These are phyloP conservation scores for Rhineura floridana DNA, from an alignment of 2,113 vertebrate genomes.

Conservation along the genomic window DNA sequence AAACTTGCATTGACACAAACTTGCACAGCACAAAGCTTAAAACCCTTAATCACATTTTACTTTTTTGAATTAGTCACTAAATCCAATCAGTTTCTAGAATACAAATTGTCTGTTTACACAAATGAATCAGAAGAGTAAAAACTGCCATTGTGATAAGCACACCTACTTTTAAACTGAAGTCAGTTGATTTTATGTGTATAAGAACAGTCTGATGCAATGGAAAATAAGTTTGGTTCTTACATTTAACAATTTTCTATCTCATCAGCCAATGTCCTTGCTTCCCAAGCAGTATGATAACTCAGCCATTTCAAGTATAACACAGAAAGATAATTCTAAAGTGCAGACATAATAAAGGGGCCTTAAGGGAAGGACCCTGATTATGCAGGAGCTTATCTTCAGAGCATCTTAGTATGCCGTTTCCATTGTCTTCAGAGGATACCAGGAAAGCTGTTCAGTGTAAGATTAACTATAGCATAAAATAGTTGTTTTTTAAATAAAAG, in stretches of 20 bases:
- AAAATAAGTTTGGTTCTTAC: neutral
- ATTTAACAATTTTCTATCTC: neutral
- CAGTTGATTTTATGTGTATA: neutral
- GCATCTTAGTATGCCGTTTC: neutral
- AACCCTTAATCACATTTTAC: neutral
- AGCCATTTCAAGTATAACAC: neutral
- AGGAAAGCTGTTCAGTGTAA: neutral
- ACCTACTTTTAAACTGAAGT: neutral
- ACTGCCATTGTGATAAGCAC: neutral
- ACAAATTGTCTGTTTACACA: conserved; percentile 27
- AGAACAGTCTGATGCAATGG: neutral
- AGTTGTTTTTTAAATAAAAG: neutral
- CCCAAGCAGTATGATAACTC: neutral
- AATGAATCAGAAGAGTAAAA: conserved; percentile 2
- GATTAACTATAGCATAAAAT: neutral
- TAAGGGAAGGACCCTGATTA: neutral
- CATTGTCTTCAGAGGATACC: neutral
- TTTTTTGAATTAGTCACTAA: conserved; percentile 39
- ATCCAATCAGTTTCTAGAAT: conserved; percentile 44
- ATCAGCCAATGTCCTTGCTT: neutral
- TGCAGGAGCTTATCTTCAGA: neutral
- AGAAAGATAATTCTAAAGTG: neutral
- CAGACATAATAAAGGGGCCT: neutral
- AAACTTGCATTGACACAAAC: neutral
- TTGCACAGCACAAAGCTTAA: neutral